Percentiles rank a stretch among this genome's conserved stretches.
Evolutionary conservation across 64 coral and sea anemone species (phyloP).

Genomic region (Montipora efflorescens): DNA sequence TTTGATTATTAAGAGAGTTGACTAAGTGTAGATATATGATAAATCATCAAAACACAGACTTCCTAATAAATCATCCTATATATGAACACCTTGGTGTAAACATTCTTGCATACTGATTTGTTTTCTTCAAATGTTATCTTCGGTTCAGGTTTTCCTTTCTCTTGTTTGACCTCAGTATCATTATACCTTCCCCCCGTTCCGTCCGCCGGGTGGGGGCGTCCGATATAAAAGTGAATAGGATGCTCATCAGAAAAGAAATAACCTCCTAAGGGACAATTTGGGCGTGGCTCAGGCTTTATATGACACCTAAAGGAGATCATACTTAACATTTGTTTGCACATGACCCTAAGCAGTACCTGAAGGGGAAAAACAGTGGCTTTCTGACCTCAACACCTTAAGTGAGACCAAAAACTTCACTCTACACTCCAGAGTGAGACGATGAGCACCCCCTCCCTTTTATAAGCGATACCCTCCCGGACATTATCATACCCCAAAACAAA

Average conservation of each 20-base stretch:
- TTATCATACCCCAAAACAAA: conserved; percentile 4
- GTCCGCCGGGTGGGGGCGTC: no score
- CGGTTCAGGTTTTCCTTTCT: conserved; percentile 4
- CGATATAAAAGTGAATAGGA: neutral
- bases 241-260: conserved; percentile 5
- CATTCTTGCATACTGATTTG: conserved; percentile 27
- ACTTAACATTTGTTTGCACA: conserved; percentile 26
- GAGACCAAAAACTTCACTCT: no score
- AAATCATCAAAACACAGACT: conserved; percentile 11
- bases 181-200: neutral
- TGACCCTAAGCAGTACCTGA: conserved; percentile 33
- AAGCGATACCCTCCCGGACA: neutral
- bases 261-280: neutral
- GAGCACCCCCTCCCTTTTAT: no score
- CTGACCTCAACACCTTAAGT: conserved; percentile 10
- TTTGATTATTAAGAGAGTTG: conserved; percentile 7
- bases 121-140: conserved; percentile 31
- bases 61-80: neutral
- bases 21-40: conserved; percentile 6
- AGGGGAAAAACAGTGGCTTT: conserved; percentile 18
- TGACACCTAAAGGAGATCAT: conserved; percentile 9
- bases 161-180: conserved; percentile 28
- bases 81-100: neutral
- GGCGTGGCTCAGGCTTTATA: neutral
- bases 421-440: neutral